Conservation (phyloP, 2,113 vertebrate species). For the Loxodonta africana region DNA sequence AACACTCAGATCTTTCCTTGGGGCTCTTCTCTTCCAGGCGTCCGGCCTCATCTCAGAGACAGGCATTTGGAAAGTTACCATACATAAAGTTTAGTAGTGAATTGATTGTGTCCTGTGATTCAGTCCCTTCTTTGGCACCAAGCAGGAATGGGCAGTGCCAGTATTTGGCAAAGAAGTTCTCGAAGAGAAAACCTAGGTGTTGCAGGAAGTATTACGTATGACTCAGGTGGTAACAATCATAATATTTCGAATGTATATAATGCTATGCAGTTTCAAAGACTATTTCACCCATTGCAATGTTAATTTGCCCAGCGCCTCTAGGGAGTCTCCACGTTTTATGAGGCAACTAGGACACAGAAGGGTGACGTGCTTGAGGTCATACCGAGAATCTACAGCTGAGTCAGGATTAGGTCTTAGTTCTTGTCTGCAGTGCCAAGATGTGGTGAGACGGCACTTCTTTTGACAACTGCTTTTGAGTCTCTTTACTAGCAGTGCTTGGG, state of each 20-base stretch:
- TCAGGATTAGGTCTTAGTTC: conserved; percentile 39
- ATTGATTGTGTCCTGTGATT: not conserved
- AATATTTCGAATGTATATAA: conserved; percentile 45
- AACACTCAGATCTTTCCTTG: not conserved
- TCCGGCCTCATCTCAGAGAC: not conserved
- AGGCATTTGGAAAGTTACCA: not conserved
- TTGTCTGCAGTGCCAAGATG: not conserved
- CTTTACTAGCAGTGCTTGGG: not conserved
- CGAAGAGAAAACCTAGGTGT: conserved; percentile 55
- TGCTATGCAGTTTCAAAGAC: conserved; percentile 66
- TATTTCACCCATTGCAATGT: conserved; percentile 31
- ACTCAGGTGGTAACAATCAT: conserved; percentile 71
- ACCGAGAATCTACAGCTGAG: conserved; percentile 50
- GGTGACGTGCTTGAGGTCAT: conserved; percentile 71
- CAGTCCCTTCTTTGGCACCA: not conserved
- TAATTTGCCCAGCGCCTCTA: conserved; percentile 27
- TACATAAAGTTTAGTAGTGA: not conserved
- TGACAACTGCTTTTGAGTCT: not conserved
- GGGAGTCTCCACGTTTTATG: conserved; percentile 61
- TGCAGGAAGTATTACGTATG: conserved; percentile 65
- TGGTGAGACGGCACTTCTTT: not conserved
- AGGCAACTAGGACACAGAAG: conserved; percentile 54
- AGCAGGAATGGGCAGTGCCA: conserved; percentile 5
- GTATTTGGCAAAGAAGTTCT: not conserved
- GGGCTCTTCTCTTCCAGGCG: not conserved